phyloP scores from a whole-genome alignment of 2,888 invertebrate species.

The Miltochrista miniata region DNA sequence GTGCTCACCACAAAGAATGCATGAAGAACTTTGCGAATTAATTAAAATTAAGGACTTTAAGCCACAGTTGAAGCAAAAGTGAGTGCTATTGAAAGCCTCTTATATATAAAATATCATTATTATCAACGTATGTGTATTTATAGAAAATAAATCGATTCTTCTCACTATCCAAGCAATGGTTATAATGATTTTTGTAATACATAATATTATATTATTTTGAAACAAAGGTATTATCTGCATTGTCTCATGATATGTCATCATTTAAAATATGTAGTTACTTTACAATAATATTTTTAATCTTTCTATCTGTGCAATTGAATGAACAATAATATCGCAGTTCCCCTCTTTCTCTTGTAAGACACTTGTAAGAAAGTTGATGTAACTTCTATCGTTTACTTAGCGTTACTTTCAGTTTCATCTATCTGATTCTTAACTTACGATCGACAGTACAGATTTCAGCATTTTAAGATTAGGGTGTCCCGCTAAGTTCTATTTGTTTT shows the following conservation, averaged over 20 bases:
- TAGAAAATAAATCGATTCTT: background rate
- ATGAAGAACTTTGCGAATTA: no score
- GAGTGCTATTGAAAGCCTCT: background rate
- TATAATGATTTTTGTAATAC: background rate
- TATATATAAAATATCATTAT: background rate
- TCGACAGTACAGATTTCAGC: no score
- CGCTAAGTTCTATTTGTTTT: no score
- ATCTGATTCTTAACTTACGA: no score
- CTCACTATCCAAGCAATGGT: background rate
- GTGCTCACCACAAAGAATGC: background rate
- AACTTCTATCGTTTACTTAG: background rate
- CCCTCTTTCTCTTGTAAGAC: background rate
- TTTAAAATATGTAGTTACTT: background rate
- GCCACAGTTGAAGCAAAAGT: background rate
- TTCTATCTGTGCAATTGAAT: slow-evolving; percentile 1
- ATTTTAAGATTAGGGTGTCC: no score
- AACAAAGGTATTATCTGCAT: background rate
- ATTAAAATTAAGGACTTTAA: no score
- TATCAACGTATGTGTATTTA: background rate
- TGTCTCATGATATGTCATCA: background rate
- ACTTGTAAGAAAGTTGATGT: no score
- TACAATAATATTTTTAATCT: slow-evolving; percentile 1
- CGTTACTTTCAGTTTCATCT: no score
- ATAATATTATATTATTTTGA: background rate
- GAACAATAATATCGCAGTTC: background rate